These are phyloP conservation scores for Apis laboriosa DNA, from an alignment of 1,140 invertebrate genomes.

Conservation along the genomic window DNA sequence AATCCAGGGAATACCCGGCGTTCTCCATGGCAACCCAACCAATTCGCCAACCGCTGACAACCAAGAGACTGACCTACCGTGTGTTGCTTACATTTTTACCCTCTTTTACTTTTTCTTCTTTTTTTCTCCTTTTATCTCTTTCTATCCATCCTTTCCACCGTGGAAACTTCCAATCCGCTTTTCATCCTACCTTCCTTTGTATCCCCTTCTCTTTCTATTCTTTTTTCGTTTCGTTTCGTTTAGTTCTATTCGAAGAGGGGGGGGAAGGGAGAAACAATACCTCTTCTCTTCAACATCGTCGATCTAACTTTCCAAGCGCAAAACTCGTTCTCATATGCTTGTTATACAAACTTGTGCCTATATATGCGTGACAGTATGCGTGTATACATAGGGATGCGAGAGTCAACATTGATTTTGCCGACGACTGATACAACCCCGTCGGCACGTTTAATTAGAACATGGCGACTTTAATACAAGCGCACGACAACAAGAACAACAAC, in stretches of 20 bases:
- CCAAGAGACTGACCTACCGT: conserved; percentile 71
- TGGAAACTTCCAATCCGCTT: conserved; percentile 12
- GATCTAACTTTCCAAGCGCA: not conserved
- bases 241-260: conserved; percentile 4
- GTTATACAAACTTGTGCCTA: not conserved
- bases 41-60: conserved; percentile 78
- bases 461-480: conserved; percentile 80
- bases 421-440: conserved; percentile 80
- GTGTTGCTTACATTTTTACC: conserved; percentile 57
- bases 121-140: not conserved
- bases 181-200: conserved; percentile 42
- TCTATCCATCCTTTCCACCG: not conserved
- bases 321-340: not conserved
- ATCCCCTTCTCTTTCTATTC: conserved; percentile 30
- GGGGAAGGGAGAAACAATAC: conserved; percentile 10
- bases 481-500: conserved; percentile 80
- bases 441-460: conserved; percentile 80
- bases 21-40: conserved; percentile 77
- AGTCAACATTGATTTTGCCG: conserved; percentile 77
- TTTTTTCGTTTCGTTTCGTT: conserved; percentile 22
- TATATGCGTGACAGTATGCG: not conserved
- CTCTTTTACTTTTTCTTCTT: not conserved
- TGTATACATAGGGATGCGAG: not conserved
- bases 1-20: conserved; percentile 73
- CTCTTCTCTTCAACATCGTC: not conserved